Conservation (phyloP, 2,888 invertebrate species). For the Pyrgus malvae region DNA sequence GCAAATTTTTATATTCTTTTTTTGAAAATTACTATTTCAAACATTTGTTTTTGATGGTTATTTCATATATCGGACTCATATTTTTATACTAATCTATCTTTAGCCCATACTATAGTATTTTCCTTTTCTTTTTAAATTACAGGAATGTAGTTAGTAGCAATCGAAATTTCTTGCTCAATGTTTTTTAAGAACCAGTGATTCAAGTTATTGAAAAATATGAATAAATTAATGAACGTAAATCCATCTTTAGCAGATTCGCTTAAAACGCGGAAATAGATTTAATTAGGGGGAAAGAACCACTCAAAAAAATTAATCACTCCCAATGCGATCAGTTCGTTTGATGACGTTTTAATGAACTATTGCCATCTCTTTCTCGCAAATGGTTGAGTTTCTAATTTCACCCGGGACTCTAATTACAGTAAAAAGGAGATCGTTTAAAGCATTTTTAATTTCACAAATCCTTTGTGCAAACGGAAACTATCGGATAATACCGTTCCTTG, state of each 20-base stretch:
- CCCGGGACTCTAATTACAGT: constrained; percentile 20
- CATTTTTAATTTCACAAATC: constrained; percentile 27
- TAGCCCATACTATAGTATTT: too few species aligned
- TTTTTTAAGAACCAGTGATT: too few species aligned
- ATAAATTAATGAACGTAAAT: neutral
- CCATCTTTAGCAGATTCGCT: neutral
- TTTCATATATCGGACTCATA: too few species aligned
- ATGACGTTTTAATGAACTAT: constrained; percentile 25
- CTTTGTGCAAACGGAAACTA: constrained; percentile 27
- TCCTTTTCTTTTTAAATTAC: too few species aligned
- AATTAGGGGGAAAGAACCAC: neutral
- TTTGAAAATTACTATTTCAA: too few species aligned
- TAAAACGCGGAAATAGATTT: neutral
- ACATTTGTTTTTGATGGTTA: too few species aligned
- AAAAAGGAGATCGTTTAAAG: constrained; percentile 23
- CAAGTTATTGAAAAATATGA: too few species aligned
- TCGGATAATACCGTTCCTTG: constrained; percentile 15
- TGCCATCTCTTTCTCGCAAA: constrained; percentile 16
- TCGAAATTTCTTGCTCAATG: too few species aligned
- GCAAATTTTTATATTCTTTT: too few species aligned
- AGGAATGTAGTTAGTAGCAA: too few species aligned
- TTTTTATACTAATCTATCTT: too few species aligned
- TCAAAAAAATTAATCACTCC: constrained; percentile 15
- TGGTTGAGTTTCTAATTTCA: constrained; percentile 22
- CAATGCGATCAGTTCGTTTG: constrained; percentile 15